phyloP scores from a whole-genome alignment of 2,888 invertebrate genomes.

The Fissipunctia ypsillon region DNA sequence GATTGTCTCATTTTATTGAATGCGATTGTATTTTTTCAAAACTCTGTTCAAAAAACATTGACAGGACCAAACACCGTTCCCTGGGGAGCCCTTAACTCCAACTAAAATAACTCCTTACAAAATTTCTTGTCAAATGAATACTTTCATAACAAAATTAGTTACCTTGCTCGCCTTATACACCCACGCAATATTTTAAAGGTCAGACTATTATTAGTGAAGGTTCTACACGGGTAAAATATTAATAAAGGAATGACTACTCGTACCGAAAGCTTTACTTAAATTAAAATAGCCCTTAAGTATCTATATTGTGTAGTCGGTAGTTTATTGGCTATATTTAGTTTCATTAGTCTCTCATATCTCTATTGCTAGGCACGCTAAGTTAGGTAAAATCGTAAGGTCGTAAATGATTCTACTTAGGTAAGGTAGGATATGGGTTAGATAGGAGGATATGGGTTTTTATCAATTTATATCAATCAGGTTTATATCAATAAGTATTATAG shows the following conservation, averaged over 20 bases:
- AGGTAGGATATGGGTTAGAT: too few relatives aligned
- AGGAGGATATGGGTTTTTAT: too few relatives aligned
- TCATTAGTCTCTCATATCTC: neutral
- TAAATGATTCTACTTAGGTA: neutral
- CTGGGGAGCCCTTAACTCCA: neutral
- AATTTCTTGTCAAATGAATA: constrained; percentile 8
- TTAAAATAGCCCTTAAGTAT: constrained; percentile 14
- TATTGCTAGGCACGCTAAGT: neutral
- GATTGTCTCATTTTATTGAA: too few relatives aligned
- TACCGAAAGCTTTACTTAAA: constrained; percentile 23
- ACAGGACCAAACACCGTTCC: constrained; percentile 3
- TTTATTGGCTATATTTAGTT: constrained; percentile 6
- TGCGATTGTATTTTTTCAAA: too few relatives aligned
- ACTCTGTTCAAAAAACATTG: neutral
- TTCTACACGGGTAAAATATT: constrained; percentile 16
- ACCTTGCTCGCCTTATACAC: constrained; percentile 11
- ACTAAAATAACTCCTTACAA: neutral
- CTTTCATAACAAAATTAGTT: constrained; percentile 13
- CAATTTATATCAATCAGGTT: too few relatives aligned
- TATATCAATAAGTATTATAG: neutral
- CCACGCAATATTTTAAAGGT: constrained; percentile 43
- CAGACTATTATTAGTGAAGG: constrained; percentile 17
- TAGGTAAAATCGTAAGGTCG: neutral
- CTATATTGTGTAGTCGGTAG: constrained; percentile 2
- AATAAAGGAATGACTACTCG: constrained; percentile 9